phyloP scores from a whole-genome alignment of 1,140 invertebrate genomes.

The Papilio xuthus region DNA sequence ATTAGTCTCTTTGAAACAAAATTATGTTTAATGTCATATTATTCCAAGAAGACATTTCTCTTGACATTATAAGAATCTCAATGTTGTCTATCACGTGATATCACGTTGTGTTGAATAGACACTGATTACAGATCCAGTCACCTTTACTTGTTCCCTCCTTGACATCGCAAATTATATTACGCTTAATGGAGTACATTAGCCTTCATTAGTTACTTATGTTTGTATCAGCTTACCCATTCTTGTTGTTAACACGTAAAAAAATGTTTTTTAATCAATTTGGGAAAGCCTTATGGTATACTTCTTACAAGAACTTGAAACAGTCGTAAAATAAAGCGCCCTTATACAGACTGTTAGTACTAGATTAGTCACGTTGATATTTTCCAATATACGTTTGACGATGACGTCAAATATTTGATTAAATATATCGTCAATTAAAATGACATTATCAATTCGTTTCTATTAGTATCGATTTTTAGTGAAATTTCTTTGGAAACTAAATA shows the following conservation, averaged over 20 bases:
- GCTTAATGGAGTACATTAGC: neutral
- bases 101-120: neutral
- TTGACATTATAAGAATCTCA: neutral
- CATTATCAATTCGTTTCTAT: neutral
- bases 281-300: constrained; percentile 6
- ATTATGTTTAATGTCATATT: too few relatives aligned
- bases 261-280: neutral
- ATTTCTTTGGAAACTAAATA: too few relatives aligned
- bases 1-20: neutral
- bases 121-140: neutral
- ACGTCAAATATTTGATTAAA: neutral
- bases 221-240: neutral
- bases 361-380: constrained; percentile 32
- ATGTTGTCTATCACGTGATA: neutral
- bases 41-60: neutral
- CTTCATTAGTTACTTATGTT: neutral
- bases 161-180: neutral
- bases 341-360: constrained; percentile 29
- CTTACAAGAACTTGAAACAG: constrained; percentile 51
- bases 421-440: neutral
- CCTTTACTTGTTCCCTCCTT: neutral
- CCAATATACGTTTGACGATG: neutral
- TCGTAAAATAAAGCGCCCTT: constrained; percentile 51
- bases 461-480: too few relatives aligned
- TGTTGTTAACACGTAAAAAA: neutral